A percentile compares a stretch with the other conserved stretches of the same genome.
These are phyloP conservation scores for Chloroceryle aenea DNA, from an alignment of 2,113 vertebrate genomes.

Conservation along the genomic window DNA sequence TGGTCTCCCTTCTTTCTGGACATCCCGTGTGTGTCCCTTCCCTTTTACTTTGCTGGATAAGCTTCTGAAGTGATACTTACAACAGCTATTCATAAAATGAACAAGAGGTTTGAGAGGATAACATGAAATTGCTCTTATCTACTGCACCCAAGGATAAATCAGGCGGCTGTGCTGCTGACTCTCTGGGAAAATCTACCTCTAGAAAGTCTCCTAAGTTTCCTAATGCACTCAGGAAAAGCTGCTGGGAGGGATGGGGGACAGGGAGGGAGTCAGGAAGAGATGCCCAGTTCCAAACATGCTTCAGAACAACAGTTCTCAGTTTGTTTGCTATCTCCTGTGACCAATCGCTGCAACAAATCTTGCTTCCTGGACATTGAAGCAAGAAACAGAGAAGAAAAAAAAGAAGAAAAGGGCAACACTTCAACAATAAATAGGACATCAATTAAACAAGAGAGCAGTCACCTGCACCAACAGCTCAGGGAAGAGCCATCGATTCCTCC, in stretches of 20 bases:
- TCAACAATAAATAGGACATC: not conserved
- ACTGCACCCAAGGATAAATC: not conserved
- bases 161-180: not conserved
- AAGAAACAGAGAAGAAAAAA: not conserved
- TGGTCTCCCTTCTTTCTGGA: not conserved
- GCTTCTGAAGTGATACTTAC: not conserved
- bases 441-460: not conserved
- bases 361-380: not conserved
- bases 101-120: not conserved
- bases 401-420: not conserved
- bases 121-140: conserved; percentile 57
- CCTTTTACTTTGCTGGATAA: not conserved
- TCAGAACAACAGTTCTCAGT: conserved; percentile 25
- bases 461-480: not conserved
- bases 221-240: not conserved
- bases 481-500: not conserved
- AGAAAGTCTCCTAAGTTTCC: not conserved
- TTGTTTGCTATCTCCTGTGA: conserved; percentile 32
- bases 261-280: not conserved
- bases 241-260: not conserved
- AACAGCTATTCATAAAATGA: conserved; percentile 17
- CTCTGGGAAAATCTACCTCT: not conserved
- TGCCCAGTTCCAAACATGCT: not conserved
- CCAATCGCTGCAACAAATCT: not conserved
- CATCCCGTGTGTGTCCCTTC: not conserved